Evolutionary conservation across 2,888 invertebrate species (phyloP), one percentile per base, ranked within the genome.

Genomic region (Kryphioiulus occultus): DNA sequence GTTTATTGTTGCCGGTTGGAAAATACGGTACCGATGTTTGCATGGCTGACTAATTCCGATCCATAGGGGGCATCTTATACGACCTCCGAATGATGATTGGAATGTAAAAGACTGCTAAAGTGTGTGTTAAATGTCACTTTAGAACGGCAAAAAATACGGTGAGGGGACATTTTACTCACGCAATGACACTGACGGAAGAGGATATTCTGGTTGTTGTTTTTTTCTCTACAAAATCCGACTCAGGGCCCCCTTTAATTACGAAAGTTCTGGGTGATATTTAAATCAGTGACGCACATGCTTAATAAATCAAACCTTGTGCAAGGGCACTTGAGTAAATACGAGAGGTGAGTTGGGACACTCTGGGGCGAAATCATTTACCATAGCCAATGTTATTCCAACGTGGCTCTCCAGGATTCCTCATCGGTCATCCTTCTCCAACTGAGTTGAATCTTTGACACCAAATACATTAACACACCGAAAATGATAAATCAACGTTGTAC

Each of bases 41-140:
- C 53, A 68, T 68, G 68, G 68, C 68, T 26, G 68, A 68, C 68
- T 68, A 68, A 68, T 68, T 68, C 68, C 68, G 68, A 68, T n/a
- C 68, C 22, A 26, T 68, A 68, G 68, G 68, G 68, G 68, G 68
- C 68, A 68, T 68, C 68, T 3, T 53, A 53, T 53, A 53, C 53
- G 53, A 53, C 53, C 53, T 53, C 53, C 53, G 53, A 53, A 53
- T 53, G 53, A 53, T 53, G 53, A 53, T 68, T 68, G 68, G 68
- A 47, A 85, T 85, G 85, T 85, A 85, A 85, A 47, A 32, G 42
- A 44, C 85, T 85, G 85, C 39, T 85, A 85, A 85, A 85, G 44
- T 85, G 32, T 44, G 44, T 85, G 85, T 85, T 85, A 32, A 85
- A 85, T 85, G 85, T 85, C 85, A 85, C 85, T 44, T 85, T 30